Percentiles rank a stretch among this genome's conserved stretches.
These are phyloP conservation scores for Callimico goeldii DNA, from an alignment of 2,797 vertebrate species.

Conservation along the genomic window DNA sequence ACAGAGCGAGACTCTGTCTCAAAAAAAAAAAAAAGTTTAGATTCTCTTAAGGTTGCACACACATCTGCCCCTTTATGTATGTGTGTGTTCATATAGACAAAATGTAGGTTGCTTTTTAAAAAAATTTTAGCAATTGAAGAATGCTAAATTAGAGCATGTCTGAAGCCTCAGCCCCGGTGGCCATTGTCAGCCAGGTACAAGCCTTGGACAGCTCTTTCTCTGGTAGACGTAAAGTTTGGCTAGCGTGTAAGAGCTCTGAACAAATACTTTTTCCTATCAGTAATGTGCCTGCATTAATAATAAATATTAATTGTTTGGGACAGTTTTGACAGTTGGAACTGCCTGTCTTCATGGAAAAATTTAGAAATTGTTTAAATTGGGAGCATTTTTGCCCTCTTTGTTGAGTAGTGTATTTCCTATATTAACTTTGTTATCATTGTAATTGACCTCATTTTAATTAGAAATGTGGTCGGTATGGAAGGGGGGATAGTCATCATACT, in stretches of 20 bases:
- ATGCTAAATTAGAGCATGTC: background rate
- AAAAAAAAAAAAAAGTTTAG: background rate
- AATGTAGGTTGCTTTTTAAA: background rate
- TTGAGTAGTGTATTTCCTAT: background rate
- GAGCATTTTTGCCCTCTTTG: slow-evolving; percentile 7
- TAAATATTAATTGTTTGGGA: background rate
- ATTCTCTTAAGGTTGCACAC: background rate
- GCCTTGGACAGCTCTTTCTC: background rate
- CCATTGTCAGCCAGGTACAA: background rate
- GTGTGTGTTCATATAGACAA: rapidly evolving
- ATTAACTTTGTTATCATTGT: slow-evolving; percentile 27
- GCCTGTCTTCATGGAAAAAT: slow-evolving; percentile 22
- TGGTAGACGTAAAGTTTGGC: background rate
- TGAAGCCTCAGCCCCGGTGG: background rate
- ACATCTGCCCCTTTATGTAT: background rate
- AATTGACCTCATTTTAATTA: slow-evolving; percentile 44
- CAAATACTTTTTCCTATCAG: background rate
- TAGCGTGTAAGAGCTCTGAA: background rate
- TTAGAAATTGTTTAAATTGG: slow-evolving; percentile 34
- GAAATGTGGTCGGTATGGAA: slow-evolving; percentile 14
- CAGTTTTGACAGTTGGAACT: background rate
- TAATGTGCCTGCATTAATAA: slow-evolving; percentile 20
- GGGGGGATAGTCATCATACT: background rate
- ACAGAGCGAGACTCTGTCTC: too few species aligned
- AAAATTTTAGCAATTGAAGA: background rate